These are phyloP conservation scores for Bombus confusus DNA, from an alignment of 1,140 invertebrate genomes.

Conservation along the genomic window DNA sequence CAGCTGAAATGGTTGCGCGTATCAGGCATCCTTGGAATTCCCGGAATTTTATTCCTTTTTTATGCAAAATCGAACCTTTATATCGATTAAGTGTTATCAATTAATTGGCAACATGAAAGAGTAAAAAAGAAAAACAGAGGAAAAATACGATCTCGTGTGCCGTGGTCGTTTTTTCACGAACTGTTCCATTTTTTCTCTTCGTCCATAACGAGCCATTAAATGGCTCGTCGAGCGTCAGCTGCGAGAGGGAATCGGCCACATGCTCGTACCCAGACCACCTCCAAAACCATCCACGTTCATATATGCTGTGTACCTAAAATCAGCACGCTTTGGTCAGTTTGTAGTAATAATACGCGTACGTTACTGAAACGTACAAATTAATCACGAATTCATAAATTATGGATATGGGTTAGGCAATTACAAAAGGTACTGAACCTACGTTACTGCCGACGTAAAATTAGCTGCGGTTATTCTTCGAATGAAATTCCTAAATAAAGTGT, in stretches of 20 bases:
- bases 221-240: slow-evolving; percentile 35
- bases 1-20: slow-evolving; percentile 23
- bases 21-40: slow-evolving; percentile 25
- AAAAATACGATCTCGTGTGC: not conserved
- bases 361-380: not conserved
- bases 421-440: not conserved
- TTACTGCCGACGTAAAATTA: no score
- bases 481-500: not conserved
- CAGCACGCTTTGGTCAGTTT: not conserved
- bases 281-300: not conserved
- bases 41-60: not conserved
- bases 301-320: not conserved
- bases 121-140: not conserved
- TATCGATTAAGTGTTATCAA: not conserved
- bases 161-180: not conserved
- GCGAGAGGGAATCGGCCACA: slow-evolving; percentile 26
- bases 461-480: not conserved
- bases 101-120: not conserved
- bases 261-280: not conserved
- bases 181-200: slow-evolving; percentile 9
- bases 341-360: not conserved
- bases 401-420: not conserved
- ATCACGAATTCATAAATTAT: not conserved
- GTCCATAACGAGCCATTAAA: slow-evolving; percentile 31
- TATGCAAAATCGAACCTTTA: not conserved